Evolutionary conservation across 2,888 invertebrate species (phyloP).

Genomic region (Thecophora atra): DNA sequence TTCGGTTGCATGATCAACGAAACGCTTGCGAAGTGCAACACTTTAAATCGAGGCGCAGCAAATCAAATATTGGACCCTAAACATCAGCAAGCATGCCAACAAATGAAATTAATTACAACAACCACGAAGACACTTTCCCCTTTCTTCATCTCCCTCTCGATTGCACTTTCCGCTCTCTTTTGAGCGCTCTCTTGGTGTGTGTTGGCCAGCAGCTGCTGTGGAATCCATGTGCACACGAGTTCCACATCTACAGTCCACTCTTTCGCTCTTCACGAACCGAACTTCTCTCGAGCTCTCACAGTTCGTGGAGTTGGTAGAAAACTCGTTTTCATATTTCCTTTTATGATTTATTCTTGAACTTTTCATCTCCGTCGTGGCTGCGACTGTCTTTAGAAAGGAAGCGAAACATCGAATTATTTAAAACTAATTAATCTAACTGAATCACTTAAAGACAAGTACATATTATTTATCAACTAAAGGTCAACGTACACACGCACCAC

Average conservation of each 20-base stretch:
- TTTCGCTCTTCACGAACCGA: too few relatives aligned
- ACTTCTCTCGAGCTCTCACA: neutral
- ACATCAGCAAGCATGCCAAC: conserved; percentile 11
- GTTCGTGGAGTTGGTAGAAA: neutral
- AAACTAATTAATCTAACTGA: too few relatives aligned
- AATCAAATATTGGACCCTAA: conserved; percentile 45
- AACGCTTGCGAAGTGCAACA: conserved; percentile 42
- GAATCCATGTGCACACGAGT: neutral
- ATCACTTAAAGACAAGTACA: too few relatives aligned
- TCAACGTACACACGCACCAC: too few relatives aligned
- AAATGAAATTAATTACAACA: conserved; percentile 1
- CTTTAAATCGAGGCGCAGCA: conserved; percentile 45
- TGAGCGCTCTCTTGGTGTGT: too few relatives aligned
- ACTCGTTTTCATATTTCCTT: neutral
- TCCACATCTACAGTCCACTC: conserved; percentile 17
- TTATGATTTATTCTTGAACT: conserved; percentile 1
- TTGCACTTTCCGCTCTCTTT: too few relatives aligned
- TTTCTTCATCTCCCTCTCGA: too few relatives aligned
- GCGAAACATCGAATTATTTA: too few relatives aligned
- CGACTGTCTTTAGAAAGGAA: too few relatives aligned
- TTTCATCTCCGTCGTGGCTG: too few relatives aligned
- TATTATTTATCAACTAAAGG: too few relatives aligned
- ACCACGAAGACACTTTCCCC: neutral
- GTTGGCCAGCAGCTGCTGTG: too few relatives aligned
- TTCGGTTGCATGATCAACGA: conserved; percentile 35